Conservation (phyloP, 2,888 invertebrate species). For the Euzetes globulus region DNA sequence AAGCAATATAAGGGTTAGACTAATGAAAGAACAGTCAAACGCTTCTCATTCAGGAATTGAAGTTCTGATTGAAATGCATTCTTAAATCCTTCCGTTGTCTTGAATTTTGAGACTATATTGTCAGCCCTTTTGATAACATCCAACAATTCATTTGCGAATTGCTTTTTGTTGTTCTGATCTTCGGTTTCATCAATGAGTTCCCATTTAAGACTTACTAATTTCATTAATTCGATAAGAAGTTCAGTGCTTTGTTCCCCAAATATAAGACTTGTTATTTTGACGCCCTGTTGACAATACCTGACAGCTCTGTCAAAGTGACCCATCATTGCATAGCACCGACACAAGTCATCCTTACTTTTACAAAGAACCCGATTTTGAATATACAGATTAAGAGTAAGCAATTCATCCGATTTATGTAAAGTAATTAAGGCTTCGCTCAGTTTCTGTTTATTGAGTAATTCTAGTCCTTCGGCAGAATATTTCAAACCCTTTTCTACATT, state of each 20-base stretch:
- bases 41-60: slow-evolving; percentile 9
- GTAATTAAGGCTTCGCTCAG: slow-evolving; percentile 21
- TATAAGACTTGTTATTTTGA: slow-evolving; percentile 6
- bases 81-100: slow-evolving; percentile 11
- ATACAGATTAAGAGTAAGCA: slow-evolving; percentile 13
- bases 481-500: background rate
- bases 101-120: slow-evolving; percentile 11
- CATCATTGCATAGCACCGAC: slow-evolving; percentile 31
- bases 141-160: slow-evolving; percentile 5
- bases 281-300: slow-evolving; percentile 18
- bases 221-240: slow-evolving; percentile 20
- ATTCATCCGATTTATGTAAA: slow-evolving; percentile 20
- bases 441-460: slow-evolving; percentile 12
- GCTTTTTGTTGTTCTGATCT: background rate
- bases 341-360: slow-evolving; percentile 24
- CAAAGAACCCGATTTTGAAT: slow-evolving; percentile 13
- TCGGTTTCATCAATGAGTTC: slow-evolving; percentile 14
- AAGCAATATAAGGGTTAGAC: slow-evolving; percentile 8
- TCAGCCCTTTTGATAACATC: slow-evolving; percentile 19
- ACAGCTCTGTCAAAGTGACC: slow-evolving; percentile 34
- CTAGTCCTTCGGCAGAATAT: background rate
- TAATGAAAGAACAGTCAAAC: slow-evolving; percentile 10
- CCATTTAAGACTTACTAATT: slow-evolving; percentile 23
- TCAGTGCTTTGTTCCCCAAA: slow-evolving; percentile 22
- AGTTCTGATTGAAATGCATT: slow-evolving; percentile 24